Conservation (phyloP, 2,797 vertebrate genomes). For the Denticeps clupeoides region DNA sequence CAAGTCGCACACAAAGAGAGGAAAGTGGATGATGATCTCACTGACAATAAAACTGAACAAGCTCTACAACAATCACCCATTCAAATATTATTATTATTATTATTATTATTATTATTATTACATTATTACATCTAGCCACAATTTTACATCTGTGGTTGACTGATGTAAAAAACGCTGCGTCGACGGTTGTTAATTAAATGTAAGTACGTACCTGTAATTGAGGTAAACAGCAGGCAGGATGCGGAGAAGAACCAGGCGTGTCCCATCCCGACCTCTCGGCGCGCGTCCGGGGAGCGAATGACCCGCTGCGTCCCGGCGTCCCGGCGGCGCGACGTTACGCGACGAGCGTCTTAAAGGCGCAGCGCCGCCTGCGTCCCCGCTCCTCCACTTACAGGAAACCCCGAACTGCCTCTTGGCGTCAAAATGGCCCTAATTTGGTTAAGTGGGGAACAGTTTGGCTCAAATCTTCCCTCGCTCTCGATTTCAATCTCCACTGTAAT, state of each 20-base stretch:
- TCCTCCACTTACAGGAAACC: constrained; percentile 18
- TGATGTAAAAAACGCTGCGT: neutral
- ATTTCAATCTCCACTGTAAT: no score
- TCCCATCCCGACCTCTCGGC: constrained; percentile 44
- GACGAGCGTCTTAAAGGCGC: constrained; percentile 42
- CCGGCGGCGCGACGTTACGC: constrained; percentile 9
- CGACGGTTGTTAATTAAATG: constrained; percentile 1
- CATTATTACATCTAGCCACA: no score
- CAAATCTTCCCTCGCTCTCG: no score
- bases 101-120: no score
- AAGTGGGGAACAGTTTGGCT: no score
- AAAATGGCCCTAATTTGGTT: constrained; percentile 20
- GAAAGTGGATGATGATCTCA: no score
- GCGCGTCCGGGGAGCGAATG: constrained; percentile 4
- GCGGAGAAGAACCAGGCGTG: constrained; percentile 37
- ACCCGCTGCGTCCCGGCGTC: neutral
- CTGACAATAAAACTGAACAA: no score
- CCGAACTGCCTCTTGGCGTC: constrained; percentile 1
- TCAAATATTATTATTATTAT: no score
- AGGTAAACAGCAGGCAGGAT: constrained; percentile 29
- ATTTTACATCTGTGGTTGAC: neutral
- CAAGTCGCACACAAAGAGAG: no score
- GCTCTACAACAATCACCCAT: no score
- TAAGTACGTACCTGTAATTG: constrained; percentile 45
- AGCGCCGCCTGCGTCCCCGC: neutral